Conservation (phyloP, 2,888 invertebrate species). For the Rhamphomyia laevipes region DNA sequence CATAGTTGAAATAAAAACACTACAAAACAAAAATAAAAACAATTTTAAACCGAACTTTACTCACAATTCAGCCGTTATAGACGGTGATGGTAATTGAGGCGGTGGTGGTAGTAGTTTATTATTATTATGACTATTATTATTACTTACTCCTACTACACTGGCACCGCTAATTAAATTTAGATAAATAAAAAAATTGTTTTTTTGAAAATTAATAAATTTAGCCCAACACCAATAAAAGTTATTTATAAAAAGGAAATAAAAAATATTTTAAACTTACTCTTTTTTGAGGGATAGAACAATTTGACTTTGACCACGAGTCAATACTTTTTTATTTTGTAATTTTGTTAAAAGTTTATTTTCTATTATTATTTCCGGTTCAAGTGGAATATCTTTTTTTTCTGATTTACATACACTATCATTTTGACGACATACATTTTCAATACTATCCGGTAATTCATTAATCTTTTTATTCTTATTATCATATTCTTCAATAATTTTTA, state of each 20-base stretch:
- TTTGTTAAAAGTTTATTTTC: slow-evolving; percentile 8
- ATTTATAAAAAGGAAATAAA: too few relatives aligned
- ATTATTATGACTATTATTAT: not conserved
- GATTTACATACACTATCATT: not conserved
- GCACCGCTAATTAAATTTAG: too few relatives aligned
- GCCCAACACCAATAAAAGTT: too few relatives aligned
- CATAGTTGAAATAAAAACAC: slow-evolving; percentile 5
- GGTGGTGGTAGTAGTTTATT: not conserved
- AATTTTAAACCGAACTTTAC: slow-evolving; percentile 5
- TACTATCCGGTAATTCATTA: not conserved
- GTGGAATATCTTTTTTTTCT: slow-evolving; percentile 7
- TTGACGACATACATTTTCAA: not conserved
- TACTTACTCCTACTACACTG: not conserved
- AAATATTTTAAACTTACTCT: slow-evolving; percentile 27
- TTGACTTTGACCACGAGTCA: slow-evolving; percentile 32
- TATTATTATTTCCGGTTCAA: slow-evolving; percentile 8
- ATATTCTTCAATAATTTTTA: slow-evolving; percentile 2
- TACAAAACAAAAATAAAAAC: not conserved
- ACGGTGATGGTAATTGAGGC: slow-evolving; percentile 3
- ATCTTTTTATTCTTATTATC: slow-evolving; percentile 5
- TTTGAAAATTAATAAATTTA: too few relatives aligned
- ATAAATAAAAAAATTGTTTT: too few relatives aligned
- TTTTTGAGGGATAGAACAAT: slow-evolving; percentile 28
- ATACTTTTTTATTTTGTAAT: slow-evolving; percentile 25
- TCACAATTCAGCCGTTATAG: slow-evolving; percentile 13